Percentiles rank a stretch among this genome's conserved stretches.
phyloP scores from a whole-genome alignment of 2,797 vertebrate genomes.

The Sebastes cheni region DNA sequence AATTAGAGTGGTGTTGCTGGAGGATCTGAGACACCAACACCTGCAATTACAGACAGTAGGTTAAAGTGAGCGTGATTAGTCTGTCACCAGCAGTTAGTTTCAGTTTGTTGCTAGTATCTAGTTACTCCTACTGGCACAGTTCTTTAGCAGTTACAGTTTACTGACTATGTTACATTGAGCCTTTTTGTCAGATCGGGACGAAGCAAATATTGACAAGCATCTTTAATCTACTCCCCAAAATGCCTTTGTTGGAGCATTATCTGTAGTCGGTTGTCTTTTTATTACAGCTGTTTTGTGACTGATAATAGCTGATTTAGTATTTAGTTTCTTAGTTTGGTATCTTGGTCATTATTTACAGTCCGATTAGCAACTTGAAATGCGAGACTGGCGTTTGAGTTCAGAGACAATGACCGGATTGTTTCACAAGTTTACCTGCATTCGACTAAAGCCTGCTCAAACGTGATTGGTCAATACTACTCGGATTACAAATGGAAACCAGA shows the following conservation, averaged over 20 bases:
- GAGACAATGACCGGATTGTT: not conserved
- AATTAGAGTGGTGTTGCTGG: conserved; percentile 21
- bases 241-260: too few relatives aligned
- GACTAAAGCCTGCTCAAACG: too few relatives aligned
- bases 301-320: not conserved
- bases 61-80: conserved; percentile 7
- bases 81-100: not conserved
- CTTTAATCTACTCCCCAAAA: not conserved
- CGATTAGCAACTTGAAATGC: not conserved
- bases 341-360: not conserved
- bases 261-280: not conserved
- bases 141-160: not conserved
- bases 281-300: not conserved
- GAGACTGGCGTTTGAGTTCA: not conserved
- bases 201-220: not conserved
- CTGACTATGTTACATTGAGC: not conserved
- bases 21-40: conserved; percentile 27
- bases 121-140: not conserved
- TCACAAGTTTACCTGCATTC: too few relatives aligned
- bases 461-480: too few relatives aligned
- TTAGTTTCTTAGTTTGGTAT: not conserved
- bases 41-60: conserved; percentile 25
- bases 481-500: too few relatives aligned
- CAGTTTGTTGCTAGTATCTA: not conserved
- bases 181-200: not conserved